Conservation (phyloP, 2,888 invertebrate genomes). For the Parthenolecanium corni region DNA sequence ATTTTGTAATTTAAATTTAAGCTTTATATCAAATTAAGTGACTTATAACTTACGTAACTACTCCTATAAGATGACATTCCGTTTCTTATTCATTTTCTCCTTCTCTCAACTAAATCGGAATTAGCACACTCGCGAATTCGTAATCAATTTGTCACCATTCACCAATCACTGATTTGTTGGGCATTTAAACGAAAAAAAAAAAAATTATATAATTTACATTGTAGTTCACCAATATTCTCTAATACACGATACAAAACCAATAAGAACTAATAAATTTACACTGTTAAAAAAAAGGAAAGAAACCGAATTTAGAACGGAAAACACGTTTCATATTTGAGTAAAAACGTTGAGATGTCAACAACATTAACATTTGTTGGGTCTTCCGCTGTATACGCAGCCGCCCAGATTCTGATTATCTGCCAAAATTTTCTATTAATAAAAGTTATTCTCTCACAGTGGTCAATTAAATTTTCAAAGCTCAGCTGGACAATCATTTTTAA, state of each 20-base stretch:
- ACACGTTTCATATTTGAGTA: slow-evolving; percentile 17
- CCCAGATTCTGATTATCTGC: slow-evolving; percentile 5
- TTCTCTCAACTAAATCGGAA: neutral
- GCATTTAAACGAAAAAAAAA: neutral
- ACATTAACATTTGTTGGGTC: slow-evolving; percentile 14
- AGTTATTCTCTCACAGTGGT: slow-evolving; percentile 11
- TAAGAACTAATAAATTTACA: neutral
- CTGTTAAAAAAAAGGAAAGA: neutral
- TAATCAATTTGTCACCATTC: neutral
- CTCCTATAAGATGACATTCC: slow-evolving; percentile 13
- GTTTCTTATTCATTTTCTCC: slow-evolving; percentile 1
- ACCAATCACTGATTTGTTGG: too few relatives aligned
- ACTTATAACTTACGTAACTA: slow-evolving; percentile 24
- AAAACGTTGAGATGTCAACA: slow-evolving; percentile 18
- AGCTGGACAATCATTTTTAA: neutral
- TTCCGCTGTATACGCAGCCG: slow-evolving; percentile 4
- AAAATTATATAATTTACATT: neutral
- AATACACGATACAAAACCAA: too few relatives aligned
- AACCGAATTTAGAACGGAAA: slow-evolving; percentile 4
- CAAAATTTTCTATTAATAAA: slow-evolving; percentile 20
- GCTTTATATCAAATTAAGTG: too few relatives aligned
- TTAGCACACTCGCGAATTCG: neutral
- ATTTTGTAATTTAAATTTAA: too few relatives aligned
- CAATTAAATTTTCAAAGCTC: neutral
- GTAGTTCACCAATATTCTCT: neutral